Percentiles rank a stretch among this genome's conserved stretches.
Evolutionary conservation across 2,888 invertebrate genomes (phyloP).

Genomic region (Callyntrura sp.): DNA sequence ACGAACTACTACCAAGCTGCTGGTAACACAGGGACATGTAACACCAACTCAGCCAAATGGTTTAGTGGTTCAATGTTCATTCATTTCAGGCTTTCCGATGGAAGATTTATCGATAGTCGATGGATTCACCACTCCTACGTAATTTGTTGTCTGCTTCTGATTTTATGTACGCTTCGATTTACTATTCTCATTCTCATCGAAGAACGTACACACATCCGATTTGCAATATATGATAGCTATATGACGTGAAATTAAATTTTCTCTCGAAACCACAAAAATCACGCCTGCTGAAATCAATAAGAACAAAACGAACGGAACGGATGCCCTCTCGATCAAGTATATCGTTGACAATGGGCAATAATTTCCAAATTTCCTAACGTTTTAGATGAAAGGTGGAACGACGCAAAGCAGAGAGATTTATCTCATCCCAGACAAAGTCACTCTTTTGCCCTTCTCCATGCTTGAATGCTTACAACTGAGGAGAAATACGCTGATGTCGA

Average conservation of each 20-base stretch:
- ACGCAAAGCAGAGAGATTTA: neutral
- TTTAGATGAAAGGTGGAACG: too few species aligned
- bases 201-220: neutral
- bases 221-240: neutral
- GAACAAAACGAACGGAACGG: constrained; percentile 56
- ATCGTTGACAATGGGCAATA: too few species aligned
- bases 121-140: constrained; percentile 1
- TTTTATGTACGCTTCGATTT: neutral
- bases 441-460: neutral
- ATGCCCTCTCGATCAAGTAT: too few species aligned
- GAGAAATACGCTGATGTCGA: neutral
- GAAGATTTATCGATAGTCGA: constrained; percentile 29
- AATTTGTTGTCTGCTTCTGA: constrained; percentile 10
- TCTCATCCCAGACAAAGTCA: neutral
- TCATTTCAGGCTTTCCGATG: constrained; percentile 35
- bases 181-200: neutral
- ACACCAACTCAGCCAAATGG: constrained; percentile 11
- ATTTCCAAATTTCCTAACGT: too few species aligned
- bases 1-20: constrained; percentile 25
- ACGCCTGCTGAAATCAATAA: constrained; percentile 69
- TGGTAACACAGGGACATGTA: neutral
- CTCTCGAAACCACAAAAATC: constrained; percentile 56
- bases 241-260: constrained; percentile 37
- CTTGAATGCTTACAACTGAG: too few species aligned
- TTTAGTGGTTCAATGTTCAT: constrained; percentile 24